These are phyloP conservation scores for Hirtodrosophila duncani DNA, from an alignment of 2,888 invertebrate genomes.

Conservation along the genomic window DNA sequence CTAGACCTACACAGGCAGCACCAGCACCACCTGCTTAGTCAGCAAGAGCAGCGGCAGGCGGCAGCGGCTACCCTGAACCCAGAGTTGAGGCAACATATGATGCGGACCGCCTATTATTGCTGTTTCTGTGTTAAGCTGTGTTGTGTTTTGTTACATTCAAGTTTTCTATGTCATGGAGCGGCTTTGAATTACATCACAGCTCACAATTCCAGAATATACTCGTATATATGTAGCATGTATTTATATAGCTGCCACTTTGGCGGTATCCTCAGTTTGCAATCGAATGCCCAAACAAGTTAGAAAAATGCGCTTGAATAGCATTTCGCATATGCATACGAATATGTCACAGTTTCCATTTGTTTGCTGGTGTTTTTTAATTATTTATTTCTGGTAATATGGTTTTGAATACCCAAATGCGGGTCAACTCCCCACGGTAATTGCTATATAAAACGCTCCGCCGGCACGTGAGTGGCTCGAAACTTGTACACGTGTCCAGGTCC, in stretches of 20 bases:
- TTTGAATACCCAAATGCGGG: slow-evolving; percentile 43
- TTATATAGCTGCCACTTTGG: slow-evolving; percentile 5
- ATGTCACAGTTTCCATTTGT: not conserved
- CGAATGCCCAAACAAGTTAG: slow-evolving; percentile 60
- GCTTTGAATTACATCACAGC: slow-evolving; percentile 46
- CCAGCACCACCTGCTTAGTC: slow-evolving; percentile 47
- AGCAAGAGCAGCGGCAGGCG: slow-evolving; percentile 17
- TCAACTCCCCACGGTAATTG: slow-evolving; percentile 43
- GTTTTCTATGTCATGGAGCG: slow-evolving; percentile 59
- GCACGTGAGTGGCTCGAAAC: slow-evolving; percentile 46
- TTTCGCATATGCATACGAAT: slow-evolving; percentile 28
- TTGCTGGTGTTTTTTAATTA: slow-evolving; percentile 15
- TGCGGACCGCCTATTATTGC: slow-evolving; percentile 12
- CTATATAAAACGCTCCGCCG: slow-evolving; percentile 27
- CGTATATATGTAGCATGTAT: slow-evolving; percentile 4
- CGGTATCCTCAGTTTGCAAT: slow-evolving; percentile 50
- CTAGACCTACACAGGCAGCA: too few relatives aligned
- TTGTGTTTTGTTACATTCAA: slow-evolving; percentile 26
- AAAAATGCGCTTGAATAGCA: slow-evolving; percentile 64
- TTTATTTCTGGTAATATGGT: slow-evolving; percentile 1
- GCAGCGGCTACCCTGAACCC: slow-evolving; percentile 37
- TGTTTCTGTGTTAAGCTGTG: slow-evolving; percentile 4
- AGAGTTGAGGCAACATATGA: slow-evolving; percentile 21
- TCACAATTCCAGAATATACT: slow-evolving; percentile 16
- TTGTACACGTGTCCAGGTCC: slow-evolving; percentile 42